Evolutionary conservation across 2,888 invertebrate species (phyloP).

Genomic region (Teleogryllus oceanicus): DNA sequence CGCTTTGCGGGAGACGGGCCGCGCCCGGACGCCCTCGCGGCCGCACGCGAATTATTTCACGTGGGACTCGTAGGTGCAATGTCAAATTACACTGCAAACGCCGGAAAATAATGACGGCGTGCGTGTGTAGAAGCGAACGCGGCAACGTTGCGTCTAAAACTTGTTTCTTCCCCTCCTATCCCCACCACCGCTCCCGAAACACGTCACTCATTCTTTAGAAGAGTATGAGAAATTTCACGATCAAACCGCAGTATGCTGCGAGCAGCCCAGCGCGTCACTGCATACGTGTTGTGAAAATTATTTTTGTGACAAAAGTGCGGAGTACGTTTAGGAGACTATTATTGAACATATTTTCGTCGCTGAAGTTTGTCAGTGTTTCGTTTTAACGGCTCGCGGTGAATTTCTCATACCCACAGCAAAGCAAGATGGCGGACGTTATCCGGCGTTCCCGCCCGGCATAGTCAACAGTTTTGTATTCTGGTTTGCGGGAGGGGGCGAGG

Average conservation of each 20-base stretch:
- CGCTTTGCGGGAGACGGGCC: neutral
- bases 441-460: neutral
- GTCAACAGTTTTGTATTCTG: neutral
- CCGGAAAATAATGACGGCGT: neutral
- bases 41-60: no score
- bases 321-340: no score
- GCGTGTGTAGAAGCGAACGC: conserved; percentile 12
- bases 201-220: neutral
- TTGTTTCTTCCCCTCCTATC: conserved; percentile 32
- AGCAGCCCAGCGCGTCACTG: neutral
- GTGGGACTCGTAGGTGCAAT: no score
- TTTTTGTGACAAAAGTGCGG: no score
- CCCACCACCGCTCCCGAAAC: neutral
- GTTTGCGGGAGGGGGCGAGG: neutral
- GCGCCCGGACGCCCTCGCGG: no score
- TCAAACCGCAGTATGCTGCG: neutral
- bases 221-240: neutral
- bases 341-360: no score
- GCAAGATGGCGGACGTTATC: neutral
- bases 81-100: neutral
- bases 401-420: neutral
- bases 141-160: conserved; percentile 34
- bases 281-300: neutral
- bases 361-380: no score
- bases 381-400: no score